A percentile compares a stretch with the other conserved stretches of the same genome.
Conservation (phyloP, 53 echinoderm and acorn worm species). For the Echinometra lucunter region DNA sequence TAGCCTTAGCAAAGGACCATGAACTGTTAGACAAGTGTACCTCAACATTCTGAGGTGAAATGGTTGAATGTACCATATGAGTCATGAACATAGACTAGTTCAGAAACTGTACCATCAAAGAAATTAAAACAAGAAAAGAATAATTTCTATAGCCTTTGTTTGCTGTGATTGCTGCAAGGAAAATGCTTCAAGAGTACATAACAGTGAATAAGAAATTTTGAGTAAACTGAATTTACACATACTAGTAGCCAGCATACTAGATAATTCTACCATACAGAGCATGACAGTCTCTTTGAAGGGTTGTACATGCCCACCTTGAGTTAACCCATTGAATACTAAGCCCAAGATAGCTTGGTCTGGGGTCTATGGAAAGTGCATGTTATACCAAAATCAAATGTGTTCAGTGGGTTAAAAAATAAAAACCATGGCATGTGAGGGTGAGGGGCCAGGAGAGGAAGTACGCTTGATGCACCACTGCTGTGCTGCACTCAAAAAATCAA, state of each 20-base stretch:
- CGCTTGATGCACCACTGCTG: background rate
- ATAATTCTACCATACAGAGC: background rate
- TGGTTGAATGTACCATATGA: conserved; percentile 5
- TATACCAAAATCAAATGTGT: no score
- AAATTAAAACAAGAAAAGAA: background rate
- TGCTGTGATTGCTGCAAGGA: background rate
- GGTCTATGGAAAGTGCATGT: no score
- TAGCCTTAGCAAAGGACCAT: background rate
- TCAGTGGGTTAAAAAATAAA: no score
- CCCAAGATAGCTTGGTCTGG: no score
- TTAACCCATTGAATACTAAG: no score
- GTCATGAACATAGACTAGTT: background rate
- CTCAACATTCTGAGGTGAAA: background rate
- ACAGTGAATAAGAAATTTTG: background rate
- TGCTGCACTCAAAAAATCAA: background rate
- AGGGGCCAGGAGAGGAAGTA: conserved; percentile 29
- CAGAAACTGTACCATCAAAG: background rate
- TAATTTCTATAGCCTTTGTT: background rate
- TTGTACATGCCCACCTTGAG: no score
- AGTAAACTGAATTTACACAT: background rate
- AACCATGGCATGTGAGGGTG: no score
- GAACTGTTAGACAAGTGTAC: background rate
- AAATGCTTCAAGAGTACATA: background rate
- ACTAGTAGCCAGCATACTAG: background rate
- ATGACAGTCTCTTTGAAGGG: background rate